Evolutionary conservation across 2,797 vertebrate genomes (phyloP).

Genomic region (Parauchenoglanis punctatus): DNA sequence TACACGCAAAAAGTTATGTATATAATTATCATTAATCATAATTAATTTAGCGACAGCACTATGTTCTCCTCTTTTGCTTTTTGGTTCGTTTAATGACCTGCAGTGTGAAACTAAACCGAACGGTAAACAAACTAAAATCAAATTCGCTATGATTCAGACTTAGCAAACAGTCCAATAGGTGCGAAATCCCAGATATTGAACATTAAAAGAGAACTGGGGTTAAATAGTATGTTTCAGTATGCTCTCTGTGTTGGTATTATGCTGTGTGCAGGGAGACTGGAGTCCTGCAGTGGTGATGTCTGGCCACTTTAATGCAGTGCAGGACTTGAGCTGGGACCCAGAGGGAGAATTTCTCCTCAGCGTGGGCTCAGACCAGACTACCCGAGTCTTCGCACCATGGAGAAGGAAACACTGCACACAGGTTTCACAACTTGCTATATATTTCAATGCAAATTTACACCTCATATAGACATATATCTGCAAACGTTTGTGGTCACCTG

Average conservation of each 20-base stretch:
- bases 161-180: background rate
- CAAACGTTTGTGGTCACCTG: background rate
- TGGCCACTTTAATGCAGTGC: constrained; percentile 90
- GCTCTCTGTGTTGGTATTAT: background rate
- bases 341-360: constrained; percentile 93
- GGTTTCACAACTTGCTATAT: constrained; percentile 66
- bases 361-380: constrained; percentile 92
- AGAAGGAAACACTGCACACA: constrained; percentile 73
- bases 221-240: background rate
- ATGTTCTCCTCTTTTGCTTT: background rate
- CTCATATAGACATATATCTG: background rate
- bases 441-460: background rate
- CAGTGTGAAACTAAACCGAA: background rate
- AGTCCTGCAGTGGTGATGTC: constrained; percentile 88
- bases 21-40: background rate
- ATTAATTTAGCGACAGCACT: background rate
- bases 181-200: background rate
- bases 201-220: background rate
- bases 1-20: background rate
- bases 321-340: constrained; percentile 93
- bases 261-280: constrained; percentile 82
- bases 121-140: background rate
- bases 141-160: background rate
- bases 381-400: constrained; percentile 92
- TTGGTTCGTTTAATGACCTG: background rate